Base-by-base conservation (phyloP, 1,140 invertebrate genomes). In the Cryptotermes secundus region DNA sequence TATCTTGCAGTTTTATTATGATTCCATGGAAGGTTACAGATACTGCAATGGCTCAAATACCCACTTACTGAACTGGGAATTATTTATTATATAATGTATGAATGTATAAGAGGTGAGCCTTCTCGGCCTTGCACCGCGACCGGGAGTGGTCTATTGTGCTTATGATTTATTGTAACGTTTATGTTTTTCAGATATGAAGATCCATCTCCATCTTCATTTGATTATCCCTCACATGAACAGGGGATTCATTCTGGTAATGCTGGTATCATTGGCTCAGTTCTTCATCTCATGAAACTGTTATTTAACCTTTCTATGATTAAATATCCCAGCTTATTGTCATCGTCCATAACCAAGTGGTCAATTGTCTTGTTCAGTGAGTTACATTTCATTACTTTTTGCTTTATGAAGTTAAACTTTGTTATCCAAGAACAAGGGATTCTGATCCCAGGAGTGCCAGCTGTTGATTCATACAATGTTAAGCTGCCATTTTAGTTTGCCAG, bases 281-380 rank as follows among this genome's bases (percentile, higher is more conserved):
- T 59, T 34, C 81, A 34, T 59, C 3, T 12, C 16, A 45, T 82
- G 38, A 82, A 82, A 16, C 81, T 36, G 7, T 22, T 84, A 42
- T 84, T 84, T 79, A 84, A 84, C 81, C 84, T 84, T 6, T 81
- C n/a, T 19, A 82, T 38, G 42, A 35, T 82, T 31, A 84, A 84
- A 42, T 83, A 81, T 26, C 84, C 84, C 45, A 82, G 36, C 34
- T n/a, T n/a, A 10, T 31, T 65, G 35, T 82, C 84, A n/a, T 65
- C 79, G n/a, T 31, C n/a, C n/a, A 42, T 84, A 82, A n/a, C 81
- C 3, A 84, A 81, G 16, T 84, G 84, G n/a, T 45, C 36, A 42
- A 79, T 72, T 42, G 34, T 31, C 16, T 7, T 79, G 19, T 85
- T 53, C 38, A 72, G 84, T 84, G 38, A 85, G 83, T 83, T 26